Percentiles rank a stretch among this genome's conserved stretches.
Conservation (phyloP, 2,113 vertebrate species). For the Barnardius zonarius region DNA sequence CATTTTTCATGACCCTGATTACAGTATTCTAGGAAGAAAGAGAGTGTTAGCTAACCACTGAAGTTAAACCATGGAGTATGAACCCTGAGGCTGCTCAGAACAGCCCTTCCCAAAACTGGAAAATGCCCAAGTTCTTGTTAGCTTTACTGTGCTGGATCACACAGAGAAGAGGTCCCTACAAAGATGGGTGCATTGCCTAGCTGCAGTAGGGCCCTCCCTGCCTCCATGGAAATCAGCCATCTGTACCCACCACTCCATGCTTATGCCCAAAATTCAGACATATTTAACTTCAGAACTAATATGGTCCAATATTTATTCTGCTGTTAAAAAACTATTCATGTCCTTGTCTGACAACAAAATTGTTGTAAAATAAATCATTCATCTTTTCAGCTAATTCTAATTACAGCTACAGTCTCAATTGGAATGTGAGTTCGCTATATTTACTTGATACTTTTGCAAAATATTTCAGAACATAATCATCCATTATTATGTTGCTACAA, state of each 20-base stretch:
- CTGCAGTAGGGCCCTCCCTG: neutral
- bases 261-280: neutral
- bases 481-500: slow-evolving; percentile 36
- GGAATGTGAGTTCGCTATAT: slow-evolving; percentile 40
- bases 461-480: slow-evolving; percentile 48
- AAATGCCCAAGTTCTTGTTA: neutral
- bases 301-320: slow-evolving; percentile 44
- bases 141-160: no score
- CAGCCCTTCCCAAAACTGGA: neutral
- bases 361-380: slow-evolving; percentile 40
- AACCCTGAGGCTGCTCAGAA: neutral
- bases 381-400: slow-evolving; percentile 67
- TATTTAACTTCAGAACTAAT: slow-evolving; percentile 37
- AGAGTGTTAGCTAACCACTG: neutral
- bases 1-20: accelerated
- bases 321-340: slow-evolving; percentile 35
- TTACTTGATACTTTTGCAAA: slow-evolving; percentile 45
- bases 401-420: slow-evolving; percentile 38
- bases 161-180: accelerated
- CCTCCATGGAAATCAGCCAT: neutral
- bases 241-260: neutral
- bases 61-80: neutral
- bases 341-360: slow-evolving; percentile 35
- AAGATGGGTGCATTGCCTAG: neutral
- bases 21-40: neutral